phyloP scores from a whole-genome alignment of 2,888 invertebrate species.

The Calliopum simillimum region DNA sequence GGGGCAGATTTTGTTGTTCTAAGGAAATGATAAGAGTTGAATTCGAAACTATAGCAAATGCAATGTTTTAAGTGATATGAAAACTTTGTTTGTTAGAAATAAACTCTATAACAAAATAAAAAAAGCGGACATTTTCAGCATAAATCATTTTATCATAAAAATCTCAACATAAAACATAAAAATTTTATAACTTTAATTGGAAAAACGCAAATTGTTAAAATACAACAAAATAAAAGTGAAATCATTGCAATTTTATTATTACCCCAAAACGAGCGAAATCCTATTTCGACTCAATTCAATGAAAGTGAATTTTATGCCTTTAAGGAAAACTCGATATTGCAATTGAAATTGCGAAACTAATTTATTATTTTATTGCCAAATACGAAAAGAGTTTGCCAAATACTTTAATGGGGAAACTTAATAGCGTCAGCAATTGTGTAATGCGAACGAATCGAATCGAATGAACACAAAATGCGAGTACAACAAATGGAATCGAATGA shows the following conservation, averaged over 20 bases:
- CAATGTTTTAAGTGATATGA: too few species aligned
- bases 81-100: too few species aligned
- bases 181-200: too few species aligned
- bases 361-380: background rate
- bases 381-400: background rate
- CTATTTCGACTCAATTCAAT: background rate
- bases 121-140: too few species aligned
- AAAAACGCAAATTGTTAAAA: background rate
- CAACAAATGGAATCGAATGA: too few species aligned
- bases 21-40: too few species aligned
- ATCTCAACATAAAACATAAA: too few species aligned
- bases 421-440: background rate
- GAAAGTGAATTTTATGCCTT: constrained; percentile 1
- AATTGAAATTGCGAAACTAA: background rate
- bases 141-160: too few species aligned
- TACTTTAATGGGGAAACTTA: background rate
- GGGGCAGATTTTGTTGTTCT: too few species aligned
- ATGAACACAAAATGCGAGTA: background rate
- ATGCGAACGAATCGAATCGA: background rate
- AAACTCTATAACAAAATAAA: too few species aligned
- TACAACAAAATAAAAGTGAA: background rate
- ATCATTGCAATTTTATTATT: background rate
- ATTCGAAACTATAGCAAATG: too few species aligned
- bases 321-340: background rate
- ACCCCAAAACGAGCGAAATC: background rate